Evolutionary conservation across 2,113 vertebrate genomes (phyloP), one percentile per base, ranked within the genome.

Genomic region (Ptilonorhynchus violaceus): DNA sequence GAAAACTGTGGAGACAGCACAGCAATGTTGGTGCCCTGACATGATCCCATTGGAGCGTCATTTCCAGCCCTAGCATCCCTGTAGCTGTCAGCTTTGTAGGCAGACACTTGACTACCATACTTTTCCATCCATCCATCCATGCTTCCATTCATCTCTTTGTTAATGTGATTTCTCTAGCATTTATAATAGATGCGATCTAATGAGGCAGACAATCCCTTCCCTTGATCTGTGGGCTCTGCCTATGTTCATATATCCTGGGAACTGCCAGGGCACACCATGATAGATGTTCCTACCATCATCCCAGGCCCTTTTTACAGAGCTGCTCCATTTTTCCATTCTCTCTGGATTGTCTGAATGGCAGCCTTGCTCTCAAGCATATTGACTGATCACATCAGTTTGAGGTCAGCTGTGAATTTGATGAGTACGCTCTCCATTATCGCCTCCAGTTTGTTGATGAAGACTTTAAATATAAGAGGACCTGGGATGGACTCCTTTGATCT

Each of bases 81-180:
- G 46, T 18, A 53, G 28, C 23, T 60, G 28, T n/a, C 33, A n/a
- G 28, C 18, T 69, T 69, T 62, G 33, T 13, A 66, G 60, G 35
- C 30, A 75, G 35, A n/a, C 60, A 24, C 8, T 23, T 20, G 30
- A 42, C 0, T 0, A 22, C 9, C 0, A 0, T 56, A 55, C 2
- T 74, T 33, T 9, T 47, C 58, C 2, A 35, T 59, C 33, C 56
- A 15, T 58, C 56, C 56, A 7, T 59, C 58, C 56, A 37, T 27
- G 23, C 28, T 1, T 69, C 55, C 19, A 50, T 28, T 2, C 17
- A 46, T 74, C 15, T 22, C 19, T 47, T 30, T 47, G 30, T 41
- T 41, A 41, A 56, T n/a, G 24, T 24, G 66, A 49, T 41, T 66
- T 75, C 35, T 41, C 19, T 25, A 74, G 28, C 35, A 41, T 56